Percentiles rank a stretch among this genome's conserved stretches.
Evolutionary conservation across 2,113 vertebrate species (phyloP).

Genomic region (Zapornia atra): DNA sequence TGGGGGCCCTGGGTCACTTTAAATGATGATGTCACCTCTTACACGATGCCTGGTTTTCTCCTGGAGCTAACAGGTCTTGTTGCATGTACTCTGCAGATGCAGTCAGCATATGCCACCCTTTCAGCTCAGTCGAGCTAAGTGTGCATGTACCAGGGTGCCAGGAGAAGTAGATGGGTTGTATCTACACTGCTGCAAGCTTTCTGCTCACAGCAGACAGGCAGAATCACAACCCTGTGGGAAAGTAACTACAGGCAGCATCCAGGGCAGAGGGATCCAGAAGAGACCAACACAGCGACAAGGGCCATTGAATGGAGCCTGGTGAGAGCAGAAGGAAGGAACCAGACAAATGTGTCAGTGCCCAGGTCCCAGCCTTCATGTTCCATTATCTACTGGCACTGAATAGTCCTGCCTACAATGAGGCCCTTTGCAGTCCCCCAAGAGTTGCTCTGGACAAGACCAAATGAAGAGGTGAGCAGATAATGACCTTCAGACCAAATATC

Average conservation of each 20-base stretch:
- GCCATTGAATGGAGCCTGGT: not conserved
- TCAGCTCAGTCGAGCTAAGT: not conserved
- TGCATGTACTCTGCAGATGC: not conserved
- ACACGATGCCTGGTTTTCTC: not conserved
- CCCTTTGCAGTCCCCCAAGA: not conserved
- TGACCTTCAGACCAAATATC: not conserved
- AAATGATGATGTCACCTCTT: not conserved
- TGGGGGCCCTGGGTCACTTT: not conserved
- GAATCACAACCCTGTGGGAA: not conserved
- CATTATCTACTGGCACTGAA: not conserved
- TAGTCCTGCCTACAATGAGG: not conserved
- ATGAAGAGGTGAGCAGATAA: not conserved
- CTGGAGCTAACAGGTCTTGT: not conserved
- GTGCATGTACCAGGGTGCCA: not conserved
- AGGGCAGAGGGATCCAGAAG: not conserved
- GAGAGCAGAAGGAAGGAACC: not conserved
- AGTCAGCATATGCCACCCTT: no score
- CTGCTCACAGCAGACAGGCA: not conserved
- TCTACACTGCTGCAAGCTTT: not conserved
- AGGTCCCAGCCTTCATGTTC: not conserved
- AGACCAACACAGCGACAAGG: not conserved
- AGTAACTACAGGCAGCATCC: not conserved
- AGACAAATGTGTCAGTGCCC: not conserved
- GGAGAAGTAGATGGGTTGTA: not conserved
- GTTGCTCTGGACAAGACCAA: not conserved